phyloP scores from a whole-genome alignment of 1,140 invertebrate genomes.

The Microplitis demolitor region DNA sequence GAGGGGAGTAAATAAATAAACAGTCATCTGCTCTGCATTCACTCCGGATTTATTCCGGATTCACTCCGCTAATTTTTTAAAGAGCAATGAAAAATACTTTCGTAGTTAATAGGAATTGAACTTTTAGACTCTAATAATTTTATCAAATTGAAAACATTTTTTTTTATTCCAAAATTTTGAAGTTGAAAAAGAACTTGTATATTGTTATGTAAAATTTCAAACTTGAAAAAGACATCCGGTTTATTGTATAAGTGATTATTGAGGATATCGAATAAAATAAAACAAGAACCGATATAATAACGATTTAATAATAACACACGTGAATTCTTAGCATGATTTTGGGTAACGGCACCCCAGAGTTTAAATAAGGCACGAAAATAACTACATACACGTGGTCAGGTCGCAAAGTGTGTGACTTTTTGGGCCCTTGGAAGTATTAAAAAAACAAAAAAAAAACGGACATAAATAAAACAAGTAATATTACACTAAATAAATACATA shows the following conservation, averaged over 20 bases:
- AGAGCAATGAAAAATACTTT: too few species aligned
- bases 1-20: too few species aligned
- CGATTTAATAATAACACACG: neutral
- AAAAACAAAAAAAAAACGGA: slow-evolving; percentile 1
- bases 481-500: neutral
- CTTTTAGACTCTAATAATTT: too few species aligned
- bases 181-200: too few species aligned
- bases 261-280: neutral
- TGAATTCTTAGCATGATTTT: neutral
- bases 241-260: neutral
- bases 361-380: neutral
- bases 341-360: slow-evolving; percentile 5
- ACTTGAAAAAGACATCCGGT: too few species aligned
- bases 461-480: slow-evolving; percentile 12
- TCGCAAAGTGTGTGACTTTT: neutral
- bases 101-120: too few species aligned
- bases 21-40: too few species aligned
- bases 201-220: too few species aligned
- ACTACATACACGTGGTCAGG: neutral
- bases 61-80: too few species aligned
- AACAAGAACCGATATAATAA: neutral
- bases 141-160: too few species aligned
- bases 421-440: neutral
- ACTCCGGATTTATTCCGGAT: too few species aligned
- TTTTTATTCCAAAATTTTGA: too few species aligned